Percentiles rank a stretch among this genome's conserved stretches.
phyloP scores from a whole-genome alignment of 2,888 invertebrate species.

The Bombylius discolor region DNA sequence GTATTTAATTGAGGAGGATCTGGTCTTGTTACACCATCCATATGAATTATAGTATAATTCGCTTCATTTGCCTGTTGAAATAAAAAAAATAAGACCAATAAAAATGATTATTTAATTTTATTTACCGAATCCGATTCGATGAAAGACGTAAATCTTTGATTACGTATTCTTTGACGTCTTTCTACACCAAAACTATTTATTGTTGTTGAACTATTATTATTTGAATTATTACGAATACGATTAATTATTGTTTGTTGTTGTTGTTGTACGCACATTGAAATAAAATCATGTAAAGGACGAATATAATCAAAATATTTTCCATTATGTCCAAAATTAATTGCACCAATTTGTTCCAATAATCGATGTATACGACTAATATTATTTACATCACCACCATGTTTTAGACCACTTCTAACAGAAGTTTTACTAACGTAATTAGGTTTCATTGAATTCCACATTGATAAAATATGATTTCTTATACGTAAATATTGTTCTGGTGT shows the following conservation, averaged over 20 bases:
- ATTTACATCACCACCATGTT: constrained; percentile 49
- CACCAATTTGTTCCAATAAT: constrained; percentile 47
- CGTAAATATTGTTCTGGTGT: constrained; percentile 44
- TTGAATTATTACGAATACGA: too few species aligned
- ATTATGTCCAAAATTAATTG: constrained; percentile 47
- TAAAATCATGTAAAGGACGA: constrained; percentile 15
- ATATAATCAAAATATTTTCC: constrained; percentile 29
- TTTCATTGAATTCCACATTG: constrained; percentile 40
- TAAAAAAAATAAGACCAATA: too few species aligned
- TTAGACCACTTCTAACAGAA: constrained; percentile 41
- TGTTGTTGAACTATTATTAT: too few species aligned
- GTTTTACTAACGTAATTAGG: constrained; percentile 48
- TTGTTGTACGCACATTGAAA: constrained; percentile 10
- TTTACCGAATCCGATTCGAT: too few species aligned
- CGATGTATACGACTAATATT: constrained; percentile 46
- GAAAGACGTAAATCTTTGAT: too few species aligned
- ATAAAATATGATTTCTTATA: constrained; percentile 46
- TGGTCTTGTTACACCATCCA: too few species aligned
- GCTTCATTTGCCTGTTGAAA: too few species aligned
- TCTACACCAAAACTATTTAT: too few species aligned
- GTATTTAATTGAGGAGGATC: too few species aligned
- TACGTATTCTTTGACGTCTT: too few species aligned
- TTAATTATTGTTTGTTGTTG: constrained; percentile 2
- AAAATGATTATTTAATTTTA: too few species aligned
- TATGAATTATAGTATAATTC: too few species aligned